A percentile compares a stretch with the other conserved stretches of the same genome.
These are phyloP conservation scores for Gymnoscopelus microlampas DNA, from an alignment of 2,797 vertebrate species.

Conservation along the genomic window DNA sequence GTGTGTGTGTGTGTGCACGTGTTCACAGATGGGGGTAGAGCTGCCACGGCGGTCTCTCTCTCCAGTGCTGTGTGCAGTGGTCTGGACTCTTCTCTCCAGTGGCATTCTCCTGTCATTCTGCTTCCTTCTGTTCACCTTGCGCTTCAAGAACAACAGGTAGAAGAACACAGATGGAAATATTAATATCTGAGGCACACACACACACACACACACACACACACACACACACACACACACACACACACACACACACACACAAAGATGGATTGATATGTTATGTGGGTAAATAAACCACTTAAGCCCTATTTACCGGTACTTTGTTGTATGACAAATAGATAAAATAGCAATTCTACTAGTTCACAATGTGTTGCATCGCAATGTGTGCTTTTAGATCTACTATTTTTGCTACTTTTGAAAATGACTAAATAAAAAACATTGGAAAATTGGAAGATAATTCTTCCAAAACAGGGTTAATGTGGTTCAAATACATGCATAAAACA, in stretches of 20 bases:
- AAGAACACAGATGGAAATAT: background rate
- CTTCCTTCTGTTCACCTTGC: slow-evolving; percentile 92
- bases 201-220: background rate
- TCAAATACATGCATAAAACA: no score
- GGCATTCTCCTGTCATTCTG: slow-evolving; percentile 88
- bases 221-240: background rate
- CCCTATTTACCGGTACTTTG: no score
- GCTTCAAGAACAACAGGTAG: slow-evolving; percentile 96
- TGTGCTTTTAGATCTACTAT: background rate
- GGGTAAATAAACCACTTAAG: background rate
- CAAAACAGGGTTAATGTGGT: no score
- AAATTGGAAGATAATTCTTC: no score
- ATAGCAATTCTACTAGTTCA: background rate
- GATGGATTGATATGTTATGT: background rate
- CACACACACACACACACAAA: background rate
- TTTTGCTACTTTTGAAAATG: no score
- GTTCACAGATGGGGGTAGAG: slow-evolving; percentile 67
- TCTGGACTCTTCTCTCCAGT: slow-evolving; percentile 90
- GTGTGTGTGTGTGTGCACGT: slow-evolving; percentile 41
- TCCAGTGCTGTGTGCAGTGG: slow-evolving; percentile 83
- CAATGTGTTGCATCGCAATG: background rate
- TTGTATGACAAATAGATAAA: no score
- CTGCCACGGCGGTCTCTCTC: slow-evolving; percentile 74
- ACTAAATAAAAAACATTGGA: no score
- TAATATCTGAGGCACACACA: background rate